Evolutionary conservation across 2,113 vertebrate genomes (phyloP).

Genomic region (Clarias macrocephalus): DNA sequence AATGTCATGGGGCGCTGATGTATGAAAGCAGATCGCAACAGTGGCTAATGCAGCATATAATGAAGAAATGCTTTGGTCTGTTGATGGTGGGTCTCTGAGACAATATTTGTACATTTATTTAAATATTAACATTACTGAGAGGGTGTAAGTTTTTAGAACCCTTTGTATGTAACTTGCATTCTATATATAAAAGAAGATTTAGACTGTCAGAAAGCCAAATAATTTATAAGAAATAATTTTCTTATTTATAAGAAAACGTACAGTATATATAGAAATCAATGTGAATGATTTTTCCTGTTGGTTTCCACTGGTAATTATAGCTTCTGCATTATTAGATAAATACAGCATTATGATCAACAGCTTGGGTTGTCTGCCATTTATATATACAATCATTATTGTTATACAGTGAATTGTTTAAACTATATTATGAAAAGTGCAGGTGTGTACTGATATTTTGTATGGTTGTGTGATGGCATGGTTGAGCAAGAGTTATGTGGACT

Average conservation of each 20-base stretch:
- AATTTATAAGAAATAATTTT: not conserved
- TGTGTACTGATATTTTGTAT: conserved; percentile 40
- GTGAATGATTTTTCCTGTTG: not conserved
- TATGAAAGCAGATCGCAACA: conserved; percentile 20
- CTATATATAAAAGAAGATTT: not conserved
- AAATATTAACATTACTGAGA: not conserved
- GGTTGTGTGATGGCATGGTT: conserved; percentile 51
- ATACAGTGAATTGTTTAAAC: not conserved
- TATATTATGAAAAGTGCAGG: not conserved
- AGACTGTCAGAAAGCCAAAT: not conserved
- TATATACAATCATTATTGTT: not conserved
- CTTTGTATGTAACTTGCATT: not conserved
- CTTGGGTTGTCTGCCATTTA: not conserved
- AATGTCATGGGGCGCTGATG: not conserved
- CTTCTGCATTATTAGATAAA: not conserved
- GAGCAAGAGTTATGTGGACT: conserved; percentile 46
- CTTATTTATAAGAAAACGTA: too few species aligned
- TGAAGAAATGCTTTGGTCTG: conserved; percentile 32
- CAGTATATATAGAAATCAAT: not conserved
- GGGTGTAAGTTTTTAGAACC: not conserved
- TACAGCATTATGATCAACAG: not conserved
- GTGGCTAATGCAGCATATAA: conserved; percentile 9
- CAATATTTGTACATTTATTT: not conserved
- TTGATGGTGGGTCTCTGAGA: conserved; percentile 12
- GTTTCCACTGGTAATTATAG: not conserved